These are phyloP conservation scores for Hirtodrosophila cameraria DNA, from an alignment of 2,888 invertebrate species.

Conservation along the genomic window DNA sequence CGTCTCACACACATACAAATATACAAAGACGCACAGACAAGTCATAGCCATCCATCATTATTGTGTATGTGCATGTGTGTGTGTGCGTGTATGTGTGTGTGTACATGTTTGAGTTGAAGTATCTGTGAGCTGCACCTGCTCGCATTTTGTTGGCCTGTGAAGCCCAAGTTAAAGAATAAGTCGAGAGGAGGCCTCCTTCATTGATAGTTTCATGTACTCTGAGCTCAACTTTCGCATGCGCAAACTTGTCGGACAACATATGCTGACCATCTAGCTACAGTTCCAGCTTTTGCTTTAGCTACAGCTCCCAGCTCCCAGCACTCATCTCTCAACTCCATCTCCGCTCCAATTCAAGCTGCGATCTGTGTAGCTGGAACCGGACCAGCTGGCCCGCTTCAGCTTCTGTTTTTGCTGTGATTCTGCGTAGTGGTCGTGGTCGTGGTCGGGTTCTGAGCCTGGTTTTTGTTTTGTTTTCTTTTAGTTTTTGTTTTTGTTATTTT, in stretches of 20 bases:
- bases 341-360: conserved; percentile 37
- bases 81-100: conserved; percentile 10
- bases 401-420: conserved; percentile 78
- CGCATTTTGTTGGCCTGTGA: conserved; percentile 63
- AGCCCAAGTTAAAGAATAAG: conserved; percentile 29
- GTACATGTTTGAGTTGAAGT: conserved; percentile 21
- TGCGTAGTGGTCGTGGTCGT: conserved; percentile 34
- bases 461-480: conserved; percentile 32
- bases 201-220: conserved; percentile 70
- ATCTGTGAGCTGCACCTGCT: conserved; percentile 66
- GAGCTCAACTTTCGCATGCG: conserved; percentile 72
- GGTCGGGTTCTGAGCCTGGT: conserved; percentile 10
- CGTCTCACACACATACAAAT: conserved; percentile 48
- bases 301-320: conserved; percentile 19
- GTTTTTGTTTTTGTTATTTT: conserved; percentile 36
- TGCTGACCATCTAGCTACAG: conserved; percentile 54
- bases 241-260: conserved; percentile 73
- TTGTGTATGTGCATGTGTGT: conserved; percentile 42
- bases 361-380: conserved; percentile 44
- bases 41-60: conserved; percentile 74
- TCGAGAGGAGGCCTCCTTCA: conserved; percentile 56
- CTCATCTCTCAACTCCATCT: conserved; percentile 10
- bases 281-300: conserved; percentile 32
- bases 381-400: conserved; percentile 65
- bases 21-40: conserved; percentile 20